A percentile compares a stretch with the other conserved stretches of the same genome.
phyloP scores from a whole-genome alignment of 37 sponge, comb jelly and placozoan genomes.

The Haliclona indistincta region DNA sequence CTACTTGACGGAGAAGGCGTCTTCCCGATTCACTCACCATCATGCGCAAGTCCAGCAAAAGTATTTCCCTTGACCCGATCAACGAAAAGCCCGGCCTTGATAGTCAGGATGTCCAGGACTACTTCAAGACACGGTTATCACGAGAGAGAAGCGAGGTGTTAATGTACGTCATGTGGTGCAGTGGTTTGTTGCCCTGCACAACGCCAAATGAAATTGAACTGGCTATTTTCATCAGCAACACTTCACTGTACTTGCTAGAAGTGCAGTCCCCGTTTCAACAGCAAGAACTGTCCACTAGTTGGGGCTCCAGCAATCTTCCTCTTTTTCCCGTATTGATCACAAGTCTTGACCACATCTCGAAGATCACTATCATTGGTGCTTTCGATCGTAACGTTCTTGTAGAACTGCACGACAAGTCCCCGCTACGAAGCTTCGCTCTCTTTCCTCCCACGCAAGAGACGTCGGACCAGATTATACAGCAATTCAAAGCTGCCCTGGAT shows the following conservation, averaged over 20 bases:
- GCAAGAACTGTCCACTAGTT: neutral
- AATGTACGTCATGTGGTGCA: constrained; percentile 51
- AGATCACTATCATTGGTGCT: constrained; percentile 19
- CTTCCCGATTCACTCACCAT: neutral
- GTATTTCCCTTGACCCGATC: neutral
- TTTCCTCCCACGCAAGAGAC: constrained; percentile 38
- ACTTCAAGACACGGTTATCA: constrained; percentile 18
- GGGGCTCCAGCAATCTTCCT: constrained; percentile 44
- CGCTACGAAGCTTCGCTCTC: constrained; percentile 27
- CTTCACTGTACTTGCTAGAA: constrained; percentile 40
- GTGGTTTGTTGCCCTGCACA: constrained; percentile 10
- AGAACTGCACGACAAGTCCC: constrained; percentile 28
- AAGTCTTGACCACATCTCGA: constrained; percentile 4
- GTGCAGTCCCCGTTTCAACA: constrained; percentile 37
- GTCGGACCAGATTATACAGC: constrained; percentile 14
- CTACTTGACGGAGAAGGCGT: neutral
- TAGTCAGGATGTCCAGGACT: neutral
- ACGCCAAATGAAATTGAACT: constrained; percentile 27
- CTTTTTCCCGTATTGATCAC: constrained; percentile 7
- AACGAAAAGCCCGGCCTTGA: constrained; percentile 50
- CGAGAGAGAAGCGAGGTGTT: constrained; percentile 34
- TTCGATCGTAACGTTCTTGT: constrained; percentile 39
- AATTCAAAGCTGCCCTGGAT: constrained; percentile 61
- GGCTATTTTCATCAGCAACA: constrained; percentile 33
- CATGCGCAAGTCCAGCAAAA: neutral